phyloP scores from a whole-genome alignment of 1,140 invertebrate genomes.

The Leptopilina clavipes region DNA sequence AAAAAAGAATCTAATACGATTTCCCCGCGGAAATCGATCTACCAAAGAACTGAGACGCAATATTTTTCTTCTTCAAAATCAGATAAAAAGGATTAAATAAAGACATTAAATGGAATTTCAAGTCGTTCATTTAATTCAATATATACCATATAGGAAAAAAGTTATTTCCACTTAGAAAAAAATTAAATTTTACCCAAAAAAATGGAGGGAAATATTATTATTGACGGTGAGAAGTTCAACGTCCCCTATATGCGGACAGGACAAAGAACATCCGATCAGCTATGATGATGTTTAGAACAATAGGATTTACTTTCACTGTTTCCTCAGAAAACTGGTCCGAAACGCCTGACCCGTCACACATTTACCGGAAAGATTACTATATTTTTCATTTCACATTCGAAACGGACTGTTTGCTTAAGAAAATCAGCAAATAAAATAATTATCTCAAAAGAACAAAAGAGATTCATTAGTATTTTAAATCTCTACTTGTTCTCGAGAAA shows the following conservation, averaged over 20 bases:
- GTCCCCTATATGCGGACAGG: neutral
- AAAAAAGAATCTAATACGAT: conserved; percentile 10
- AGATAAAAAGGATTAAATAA: neutral
- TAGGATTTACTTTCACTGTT: conserved; percentile 30
- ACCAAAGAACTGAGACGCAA: too few relatives aligned
- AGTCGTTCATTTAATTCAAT: neutral
- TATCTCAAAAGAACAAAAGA: conserved; percentile 9
- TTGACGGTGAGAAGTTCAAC: neutral
- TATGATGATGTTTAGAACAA: conserved; percentile 5
- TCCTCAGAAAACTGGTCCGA: conserved; percentile 24
- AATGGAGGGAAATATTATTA: neutral
- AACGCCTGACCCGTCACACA: conserved; percentile 14
- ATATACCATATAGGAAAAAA: too few relatives aligned
- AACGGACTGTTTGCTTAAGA: conserved; percentile 16
- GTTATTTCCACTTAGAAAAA: too few relatives aligned
- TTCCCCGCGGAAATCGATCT: conserved; percentile 8
- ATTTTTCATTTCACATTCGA: conserved; percentile 30
- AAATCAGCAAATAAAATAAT: conserved; percentile 23
- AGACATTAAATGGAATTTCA: neutral
- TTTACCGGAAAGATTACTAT: conserved; percentile 22
- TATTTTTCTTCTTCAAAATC: neutral
- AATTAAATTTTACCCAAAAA: too few relatives aligned
- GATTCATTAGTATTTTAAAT: conserved; percentile 1
- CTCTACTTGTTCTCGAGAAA: neutral
- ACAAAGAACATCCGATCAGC: conserved; percentile 24